These are phyloP conservation scores for Stenoptilia bipunctidactyla DNA, from an alignment of 2,888 invertebrate genomes.

Conservation along the genomic window DNA sequence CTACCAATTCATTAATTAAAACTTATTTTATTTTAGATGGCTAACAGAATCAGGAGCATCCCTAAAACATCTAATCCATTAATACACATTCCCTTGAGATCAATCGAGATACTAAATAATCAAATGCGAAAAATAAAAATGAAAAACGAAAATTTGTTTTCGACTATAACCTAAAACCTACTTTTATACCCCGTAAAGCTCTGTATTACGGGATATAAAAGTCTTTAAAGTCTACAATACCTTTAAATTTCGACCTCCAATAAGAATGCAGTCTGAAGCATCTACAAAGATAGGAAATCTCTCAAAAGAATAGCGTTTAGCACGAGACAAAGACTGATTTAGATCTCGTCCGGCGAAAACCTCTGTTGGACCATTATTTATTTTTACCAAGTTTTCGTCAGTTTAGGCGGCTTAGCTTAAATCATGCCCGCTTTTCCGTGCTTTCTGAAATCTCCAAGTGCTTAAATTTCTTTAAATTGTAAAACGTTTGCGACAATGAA, in stretches of 20 bases:
- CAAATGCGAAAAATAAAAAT: too few relatives aligned
- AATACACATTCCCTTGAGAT: too few relatives aligned
- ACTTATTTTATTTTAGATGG: slow-evolving; percentile 51
- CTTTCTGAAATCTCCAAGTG: slow-evolving; percentile 30
- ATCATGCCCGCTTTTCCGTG: slow-evolving; percentile 13
- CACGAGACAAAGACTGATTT: slow-evolving; percentile 64
- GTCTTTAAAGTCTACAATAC: slow-evolving; percentile 19
- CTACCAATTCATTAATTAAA: slow-evolving; percentile 70
- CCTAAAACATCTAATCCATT: too few relatives aligned
- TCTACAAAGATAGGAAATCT: slow-evolving; percentile 59
- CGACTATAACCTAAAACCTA: too few relatives aligned
- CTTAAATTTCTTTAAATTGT: slow-evolving; percentile 11
- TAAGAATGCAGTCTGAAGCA: slow-evolving; percentile 43
- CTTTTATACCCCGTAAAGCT: slow-evolving; percentile 3
- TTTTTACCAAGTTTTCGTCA: slow-evolving; percentile 49
- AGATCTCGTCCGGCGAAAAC: slow-evolving; percentile 48
- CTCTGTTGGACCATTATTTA: slow-evolving; percentile 58
- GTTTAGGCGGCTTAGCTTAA: slow-evolving; percentile 18
- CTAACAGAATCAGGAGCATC: too few relatives aligned
- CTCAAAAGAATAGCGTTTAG: slow-evolving; percentile 64
- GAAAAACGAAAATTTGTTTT: too few relatives aligned
- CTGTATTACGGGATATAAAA: slow-evolving; percentile 23
- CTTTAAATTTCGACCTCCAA: slow-evolving; percentile 46
- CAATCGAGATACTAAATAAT: too few relatives aligned
- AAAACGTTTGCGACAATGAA: slow-evolving; percentile 3